phyloP scores from a whole-genome alignment of 2,888 invertebrate genomes.

The Operophtera brumata region DNA sequence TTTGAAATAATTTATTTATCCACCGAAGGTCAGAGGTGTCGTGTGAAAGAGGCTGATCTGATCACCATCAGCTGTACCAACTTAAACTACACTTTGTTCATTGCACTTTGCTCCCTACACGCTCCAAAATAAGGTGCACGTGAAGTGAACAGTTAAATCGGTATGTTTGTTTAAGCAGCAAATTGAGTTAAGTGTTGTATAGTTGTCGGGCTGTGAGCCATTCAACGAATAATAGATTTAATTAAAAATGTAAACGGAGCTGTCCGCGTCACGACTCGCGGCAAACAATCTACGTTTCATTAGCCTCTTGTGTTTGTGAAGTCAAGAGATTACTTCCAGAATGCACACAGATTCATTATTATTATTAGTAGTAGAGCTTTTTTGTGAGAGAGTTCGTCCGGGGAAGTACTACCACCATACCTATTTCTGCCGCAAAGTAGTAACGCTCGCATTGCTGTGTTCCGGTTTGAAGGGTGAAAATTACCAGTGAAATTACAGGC shows the following conservation, averaged over 20 bases:
- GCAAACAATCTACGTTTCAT: constrained; percentile 14
- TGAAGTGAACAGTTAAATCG: neutral
- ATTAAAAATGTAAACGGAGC: constrained; percentile 40
- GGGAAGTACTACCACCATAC: too few species aligned
- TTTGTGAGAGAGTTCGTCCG: too few species aligned
- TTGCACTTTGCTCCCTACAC: constrained; percentile 1
- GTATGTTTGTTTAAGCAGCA: constrained; percentile 40
- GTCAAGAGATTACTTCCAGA: constrained; percentile 1
- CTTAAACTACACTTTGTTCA: neutral
- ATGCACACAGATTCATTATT: constrained; percentile 1
- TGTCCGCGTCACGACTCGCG: constrained; percentile 17
- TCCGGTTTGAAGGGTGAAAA: too few species aligned
- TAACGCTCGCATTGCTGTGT: too few species aligned
- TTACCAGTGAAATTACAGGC: too few species aligned
- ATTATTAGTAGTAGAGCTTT: too few species aligned
- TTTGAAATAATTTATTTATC: constrained; percentile 38
- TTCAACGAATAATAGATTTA: constrained; percentile 43
- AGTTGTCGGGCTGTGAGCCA: constrained; percentile 21
- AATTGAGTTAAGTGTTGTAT: constrained; percentile 38
- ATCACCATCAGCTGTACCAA: constrained; percentile 21
- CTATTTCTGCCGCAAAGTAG: too few species aligned
- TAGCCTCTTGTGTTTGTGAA: constrained; percentile 13
- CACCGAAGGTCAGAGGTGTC: constrained; percentile 38
- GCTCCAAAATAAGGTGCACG: constrained; percentile 1
- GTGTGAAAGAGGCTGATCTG: constrained; percentile 39